Base-by-base conservation (phyloP, 2,113 vertebrate genomes). In the Hydrochoerus hydrochaeris region DNA sequence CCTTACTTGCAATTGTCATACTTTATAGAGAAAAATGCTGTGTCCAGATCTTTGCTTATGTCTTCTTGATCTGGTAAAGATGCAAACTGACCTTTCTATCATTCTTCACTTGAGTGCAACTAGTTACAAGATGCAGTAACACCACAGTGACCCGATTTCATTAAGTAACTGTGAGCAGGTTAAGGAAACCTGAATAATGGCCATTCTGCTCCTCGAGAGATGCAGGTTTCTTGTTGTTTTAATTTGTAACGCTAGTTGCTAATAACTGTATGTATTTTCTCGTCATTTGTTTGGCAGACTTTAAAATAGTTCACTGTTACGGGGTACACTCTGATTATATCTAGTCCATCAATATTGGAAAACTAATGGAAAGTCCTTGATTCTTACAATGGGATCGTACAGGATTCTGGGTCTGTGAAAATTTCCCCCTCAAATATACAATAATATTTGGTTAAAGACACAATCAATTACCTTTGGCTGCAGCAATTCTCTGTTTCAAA, bases 81-180 rank as follows among this genome's bases (percentile, higher is more conserved):
- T 94, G 90, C 54, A 92, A 78, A 94, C 67, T 78, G 93, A 78
- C 93, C 63, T 83, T 84, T 75, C 46, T 84, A 38, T 93, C 88
- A n/a, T 65, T 82, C 73, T 88, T 95, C 85, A 71, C 63, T 90
- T 92, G 58, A 96, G 7, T 91, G 69, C 88, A 78, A 87, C 28
- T 95, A 63, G 46, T 96, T 97, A 93, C 65, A 41, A 26, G 94
- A 88, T n/a, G 67, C 44, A 81, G 85, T 88, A 69, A 91, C 94
- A 87, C 4, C 17, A 5, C 62, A 35, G 92, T 91, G 90, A 97
- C 92, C 95, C 92, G 85, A 96, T 85, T 96, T 96, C 58, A 85
- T 86, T 97, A 97, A 91, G 49, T 92, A 88, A 90, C 83, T 83
- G 73, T 89, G 92, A 95, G 85, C 44, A 95, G 88, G 52, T 97